Percentiles rank a stretch among this genome's conserved stretches.
phyloP scores from a whole-genome alignment of 2,797 vertebrate genomes.

The Tokudaia muenninki region DNA sequence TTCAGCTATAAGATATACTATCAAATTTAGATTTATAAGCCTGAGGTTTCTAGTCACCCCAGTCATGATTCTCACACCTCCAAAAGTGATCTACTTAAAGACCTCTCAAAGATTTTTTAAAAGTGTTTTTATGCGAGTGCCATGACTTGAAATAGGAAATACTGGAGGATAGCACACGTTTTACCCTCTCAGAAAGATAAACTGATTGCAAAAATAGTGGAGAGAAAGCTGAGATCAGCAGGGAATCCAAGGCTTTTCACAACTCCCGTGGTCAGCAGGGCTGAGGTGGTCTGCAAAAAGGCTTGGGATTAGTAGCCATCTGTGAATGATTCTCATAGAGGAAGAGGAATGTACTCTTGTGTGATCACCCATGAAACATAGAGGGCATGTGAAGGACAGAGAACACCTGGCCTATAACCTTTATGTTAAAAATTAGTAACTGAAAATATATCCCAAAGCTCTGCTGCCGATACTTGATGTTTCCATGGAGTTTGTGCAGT shows the following conservation, averaged over 20 bases:
- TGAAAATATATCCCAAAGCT: not conserved
- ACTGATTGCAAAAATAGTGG: not conserved
- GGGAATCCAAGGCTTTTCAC: not conserved
- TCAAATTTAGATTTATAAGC: not conserved
- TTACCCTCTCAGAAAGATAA: not conserved
- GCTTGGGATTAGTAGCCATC: not conserved
- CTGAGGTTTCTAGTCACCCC: not conserved
- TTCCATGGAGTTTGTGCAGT: not conserved
- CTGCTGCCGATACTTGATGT: not conserved
- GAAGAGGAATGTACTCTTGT: not conserved
- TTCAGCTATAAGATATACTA: not conserved
- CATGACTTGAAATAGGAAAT: conserved; percentile 3
- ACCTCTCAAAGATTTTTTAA: not conserved
- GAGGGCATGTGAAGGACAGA: not conserved
- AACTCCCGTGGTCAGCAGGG: not conserved
- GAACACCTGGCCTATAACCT: not conserved
- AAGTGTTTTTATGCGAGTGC: not conserved
- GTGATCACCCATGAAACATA: not conserved
- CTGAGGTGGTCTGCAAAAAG: not conserved
- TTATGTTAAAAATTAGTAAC: not conserved
- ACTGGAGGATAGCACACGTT: not conserved
- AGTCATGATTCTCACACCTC: not conserved
- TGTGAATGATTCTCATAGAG: not conserved
- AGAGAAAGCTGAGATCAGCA: not conserved
- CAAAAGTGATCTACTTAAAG: not conserved